These are phyloP conservation scores for Daubentonia madagascariensis DNA, from an alignment of 2,113 vertebrate genomes.

Conservation along the genomic window DNA sequence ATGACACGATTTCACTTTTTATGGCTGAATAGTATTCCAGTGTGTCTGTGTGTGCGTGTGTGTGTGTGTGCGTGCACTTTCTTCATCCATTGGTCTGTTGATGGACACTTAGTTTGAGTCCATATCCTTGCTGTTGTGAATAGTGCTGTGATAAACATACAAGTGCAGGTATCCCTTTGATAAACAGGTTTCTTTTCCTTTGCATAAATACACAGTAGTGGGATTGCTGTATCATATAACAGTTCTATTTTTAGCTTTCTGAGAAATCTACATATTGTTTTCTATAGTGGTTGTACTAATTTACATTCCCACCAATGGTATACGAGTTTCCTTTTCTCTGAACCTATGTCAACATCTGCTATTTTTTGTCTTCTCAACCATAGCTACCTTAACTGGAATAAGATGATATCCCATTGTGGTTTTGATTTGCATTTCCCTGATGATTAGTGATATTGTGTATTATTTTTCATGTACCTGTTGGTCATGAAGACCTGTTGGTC, in stretches of 20 bases:
- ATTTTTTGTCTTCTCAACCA: not conserved
- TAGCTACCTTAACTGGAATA: not conserved
- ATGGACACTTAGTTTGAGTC: not conserved
- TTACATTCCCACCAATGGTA: not conserved
- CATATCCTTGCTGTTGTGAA: not conserved
- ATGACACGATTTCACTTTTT: not conserved
- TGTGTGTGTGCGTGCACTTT: not conserved
- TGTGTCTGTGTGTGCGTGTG: not conserved
- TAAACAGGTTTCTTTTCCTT: not conserved
- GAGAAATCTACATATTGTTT: not conserved
- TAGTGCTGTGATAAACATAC: not conserved
- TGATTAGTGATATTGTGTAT: not conserved
- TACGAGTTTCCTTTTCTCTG: not conserved
- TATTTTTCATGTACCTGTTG: not conserved
- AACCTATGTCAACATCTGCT: not conserved
- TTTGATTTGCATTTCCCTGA: not conserved
- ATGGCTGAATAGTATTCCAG: not conserved
- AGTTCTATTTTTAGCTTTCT: not conserved
- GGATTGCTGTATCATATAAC: not conserved
- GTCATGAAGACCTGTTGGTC: not conserved
- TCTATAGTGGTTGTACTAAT: not conserved
- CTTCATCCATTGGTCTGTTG: not conserved
- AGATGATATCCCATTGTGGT: not conserved
- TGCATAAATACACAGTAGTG: not conserved
- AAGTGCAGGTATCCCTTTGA: not conserved